phyloP scores from a whole-genome alignment of 2,888 invertebrate genomes.

The Nomada lathburiana region DNA sequence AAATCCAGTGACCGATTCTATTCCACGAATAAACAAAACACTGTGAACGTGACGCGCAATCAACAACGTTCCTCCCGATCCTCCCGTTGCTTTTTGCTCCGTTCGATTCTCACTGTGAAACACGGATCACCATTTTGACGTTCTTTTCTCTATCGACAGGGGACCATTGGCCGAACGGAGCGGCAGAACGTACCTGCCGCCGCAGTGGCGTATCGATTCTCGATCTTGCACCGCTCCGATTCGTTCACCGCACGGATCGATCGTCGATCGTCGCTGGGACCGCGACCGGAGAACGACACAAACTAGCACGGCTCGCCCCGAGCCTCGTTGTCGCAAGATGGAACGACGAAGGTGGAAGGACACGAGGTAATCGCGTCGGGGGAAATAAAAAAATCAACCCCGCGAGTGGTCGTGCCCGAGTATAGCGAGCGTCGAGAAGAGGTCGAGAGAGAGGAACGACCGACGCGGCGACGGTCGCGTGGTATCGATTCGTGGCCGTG shows the following conservation, averaged over 20 bases:
- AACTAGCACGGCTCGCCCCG: background rate
- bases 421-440: conserved; percentile 51
- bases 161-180: background rate
- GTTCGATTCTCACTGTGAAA: conserved; percentile 30
- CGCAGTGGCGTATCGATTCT: background rate
- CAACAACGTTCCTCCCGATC: conserved; percentile 26
- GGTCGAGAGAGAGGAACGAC: conserved; percentile 67
- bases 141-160: conserved; percentile 6
- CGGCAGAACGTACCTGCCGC: background rate
- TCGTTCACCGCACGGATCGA: background rate
- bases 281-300: background rate
- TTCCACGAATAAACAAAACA: conserved; percentile 46
- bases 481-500: conserved; percentile 80
- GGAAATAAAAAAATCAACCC: conserved; percentile 32
- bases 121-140: conserved; percentile 31
- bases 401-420: conserved; percentile 34
- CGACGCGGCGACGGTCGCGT: conserved; percentile 76
- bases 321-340: background rate
- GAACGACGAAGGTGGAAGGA: conserved; percentile 8
- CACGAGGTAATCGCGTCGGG: conserved; percentile 28
- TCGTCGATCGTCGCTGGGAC: conserved; percentile 17
- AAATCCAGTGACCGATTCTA: conserved; percentile 31
- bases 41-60: conserved; percentile 21
- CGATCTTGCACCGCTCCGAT: conserved; percentile 8
- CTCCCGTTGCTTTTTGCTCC: background rate